Conservation (phyloP, 2,113 vertebrate genomes). For the Oncorhynchus tshawytscha region DNA sequence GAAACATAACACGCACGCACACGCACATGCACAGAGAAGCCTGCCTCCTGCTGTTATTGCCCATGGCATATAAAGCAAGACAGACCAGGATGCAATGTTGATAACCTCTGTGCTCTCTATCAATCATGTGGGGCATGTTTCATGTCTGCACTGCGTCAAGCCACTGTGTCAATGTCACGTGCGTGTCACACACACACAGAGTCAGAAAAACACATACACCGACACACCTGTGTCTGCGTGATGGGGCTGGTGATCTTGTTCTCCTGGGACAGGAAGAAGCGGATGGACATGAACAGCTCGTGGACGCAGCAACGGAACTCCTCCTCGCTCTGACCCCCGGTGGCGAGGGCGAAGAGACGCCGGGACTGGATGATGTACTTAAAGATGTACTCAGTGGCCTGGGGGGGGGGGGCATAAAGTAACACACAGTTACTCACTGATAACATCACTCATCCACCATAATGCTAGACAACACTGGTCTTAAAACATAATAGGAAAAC, state of each 20-base stretch:
- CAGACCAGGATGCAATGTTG: neutral
- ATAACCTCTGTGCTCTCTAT: neutral
- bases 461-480: too few species aligned
- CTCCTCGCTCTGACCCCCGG: conserved; percentile 93
- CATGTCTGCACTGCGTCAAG: too few species aligned
- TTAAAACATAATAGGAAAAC: too few species aligned
- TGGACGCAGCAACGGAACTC: conserved; percentile 96
- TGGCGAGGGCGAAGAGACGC: conserved; percentile 90
- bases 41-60: too few species aligned
- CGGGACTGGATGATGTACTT: conserved; percentile 98
- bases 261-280: conserved; percentile 95
- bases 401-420: neutral
- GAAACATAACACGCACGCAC: conserved; percentile 16
- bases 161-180: too few species aligned
- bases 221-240: conserved; percentile 74
- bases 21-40: neutral
- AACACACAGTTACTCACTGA: neutral
- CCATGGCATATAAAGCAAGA: neutral
- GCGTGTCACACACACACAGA: neutral
- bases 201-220: conserved; percentile 71
- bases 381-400: conserved; percentile 92
- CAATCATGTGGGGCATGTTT: neutral
- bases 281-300: conserved; percentile 96
- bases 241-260: conserved; percentile 85
- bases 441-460: neutral